These are phyloP conservation scores for Phallusia fumigata DNA, from an alignment of 23 tunicate genomes.

Conservation along the genomic window DNA sequence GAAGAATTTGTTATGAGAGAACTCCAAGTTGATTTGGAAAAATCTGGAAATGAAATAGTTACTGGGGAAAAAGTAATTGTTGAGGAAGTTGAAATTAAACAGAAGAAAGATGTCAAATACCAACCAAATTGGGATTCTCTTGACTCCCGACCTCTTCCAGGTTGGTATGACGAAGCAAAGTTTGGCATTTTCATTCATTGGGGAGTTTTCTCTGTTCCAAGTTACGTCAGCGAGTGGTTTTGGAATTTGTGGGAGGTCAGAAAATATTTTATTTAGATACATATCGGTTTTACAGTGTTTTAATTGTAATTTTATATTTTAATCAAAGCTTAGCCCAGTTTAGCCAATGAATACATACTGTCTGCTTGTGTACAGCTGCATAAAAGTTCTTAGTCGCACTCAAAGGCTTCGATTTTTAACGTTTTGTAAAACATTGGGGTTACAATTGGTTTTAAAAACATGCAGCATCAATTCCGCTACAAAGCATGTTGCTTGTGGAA, in stretches of 20 bases:
- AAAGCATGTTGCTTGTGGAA: too few relatives aligned
- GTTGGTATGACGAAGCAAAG: slow-evolving; percentile 92
- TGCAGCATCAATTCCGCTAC: too few relatives aligned
- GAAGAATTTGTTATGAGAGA: neutral
- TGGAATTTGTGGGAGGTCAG: slow-evolving; percentile 92
- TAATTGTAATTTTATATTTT: neutral
- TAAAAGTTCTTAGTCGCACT: too few relatives aligned
- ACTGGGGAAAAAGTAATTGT: neutral
- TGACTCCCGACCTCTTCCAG: slow-evolving; percentile 73
- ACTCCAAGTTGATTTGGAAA: neutral
- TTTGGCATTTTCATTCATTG: slow-evolving; percentile 94
- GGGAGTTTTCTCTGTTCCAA: slow-evolving; percentile 96
- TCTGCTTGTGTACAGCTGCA: too few relatives aligned
- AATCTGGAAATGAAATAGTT: neutral
- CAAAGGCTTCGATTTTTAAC: too few relatives aligned
- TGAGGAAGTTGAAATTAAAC: neutral
- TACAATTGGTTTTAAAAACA: too few relatives aligned
- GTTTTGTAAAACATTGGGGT: too few relatives aligned
- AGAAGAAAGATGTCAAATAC: slow-evolving; percentile 21
- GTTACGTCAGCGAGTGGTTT: slow-evolving; percentile 91
- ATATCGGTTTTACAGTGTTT: neutral
- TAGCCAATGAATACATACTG: too few relatives aligned
- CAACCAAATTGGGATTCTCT: slow-evolving; percentile 89
- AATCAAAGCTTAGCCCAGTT: too few relatives aligned
- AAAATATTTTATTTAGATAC: neutral